Conservation (phyloP, 2,797 vertebrate species). For the Galaxias olidus region DNA sequence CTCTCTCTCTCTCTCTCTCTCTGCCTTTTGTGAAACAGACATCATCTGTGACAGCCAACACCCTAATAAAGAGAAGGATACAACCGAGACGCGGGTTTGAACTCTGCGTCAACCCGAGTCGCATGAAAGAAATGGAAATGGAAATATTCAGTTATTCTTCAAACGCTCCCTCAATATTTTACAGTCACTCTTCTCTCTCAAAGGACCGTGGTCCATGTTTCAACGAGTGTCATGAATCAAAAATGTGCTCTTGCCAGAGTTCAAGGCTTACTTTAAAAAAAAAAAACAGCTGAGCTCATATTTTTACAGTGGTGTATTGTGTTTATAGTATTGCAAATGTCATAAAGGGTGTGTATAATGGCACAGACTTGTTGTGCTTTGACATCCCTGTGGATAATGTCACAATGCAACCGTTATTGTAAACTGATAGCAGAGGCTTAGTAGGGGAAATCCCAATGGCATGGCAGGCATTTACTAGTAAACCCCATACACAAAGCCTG, state of each 20-base stretch:
- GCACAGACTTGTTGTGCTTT: constrained; percentile 44
- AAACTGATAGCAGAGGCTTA: constrained; percentile 73
- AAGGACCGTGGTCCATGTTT: constrained; percentile 37
- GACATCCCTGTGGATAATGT: constrained; percentile 59
- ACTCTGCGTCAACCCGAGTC: constrained; percentile 49
- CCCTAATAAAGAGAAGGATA: constrained; percentile 49
- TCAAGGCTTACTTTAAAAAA: not conserved
- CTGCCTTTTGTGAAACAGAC: constrained; percentile 51
- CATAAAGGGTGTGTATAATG: constrained; percentile 5
- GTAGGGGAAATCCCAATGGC: constrained; percentile 71
- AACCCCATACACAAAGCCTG: constrained; percentile 78
- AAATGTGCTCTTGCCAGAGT: not conserved
- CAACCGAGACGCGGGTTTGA: constrained; percentile 35
- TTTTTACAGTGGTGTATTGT: not conserved
- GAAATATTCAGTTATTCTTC: constrained; percentile 62
- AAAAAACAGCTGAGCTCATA: not conserved
- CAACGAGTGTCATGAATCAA: constrained; percentile 36
- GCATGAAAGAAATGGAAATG: constrained; percentile 50
- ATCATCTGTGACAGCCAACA: constrained; percentile 52
- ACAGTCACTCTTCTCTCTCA: constrained; percentile 13
- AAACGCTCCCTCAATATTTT: constrained; percentile 58
- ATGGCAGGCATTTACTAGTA: constrained; percentile 71
- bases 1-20: not conserved
- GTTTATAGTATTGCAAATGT: not conserved
- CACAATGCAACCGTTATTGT: constrained; percentile 74